Evolutionary conservation across 2,113 vertebrate genomes (phyloP).

Genomic region (Gallinago media): DNA sequence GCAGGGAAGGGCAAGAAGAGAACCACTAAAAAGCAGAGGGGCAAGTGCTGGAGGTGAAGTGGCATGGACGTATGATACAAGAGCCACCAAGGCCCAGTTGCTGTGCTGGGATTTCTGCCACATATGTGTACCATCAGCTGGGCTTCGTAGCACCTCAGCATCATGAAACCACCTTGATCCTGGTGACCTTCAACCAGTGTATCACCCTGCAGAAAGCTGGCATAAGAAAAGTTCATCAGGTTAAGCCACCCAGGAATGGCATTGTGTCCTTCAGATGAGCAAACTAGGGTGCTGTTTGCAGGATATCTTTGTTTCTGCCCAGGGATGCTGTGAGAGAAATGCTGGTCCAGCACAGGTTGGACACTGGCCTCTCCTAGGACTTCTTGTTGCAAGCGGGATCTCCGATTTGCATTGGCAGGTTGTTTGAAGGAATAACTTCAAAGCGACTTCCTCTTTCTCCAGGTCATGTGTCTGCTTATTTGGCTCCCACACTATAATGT

Average conservation of each 20-base stretch:
- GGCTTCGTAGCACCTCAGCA: background rate
- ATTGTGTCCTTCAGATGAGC: background rate
- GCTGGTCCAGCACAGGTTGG: background rate
- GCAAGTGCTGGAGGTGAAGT: rapidly evolving
- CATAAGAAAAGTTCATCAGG: background rate
- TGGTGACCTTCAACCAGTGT: background rate
- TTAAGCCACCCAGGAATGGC: background rate
- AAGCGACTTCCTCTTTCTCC: background rate
- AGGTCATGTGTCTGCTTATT: background rate
- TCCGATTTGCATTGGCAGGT: background rate
- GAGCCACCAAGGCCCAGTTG: rapidly evolving
- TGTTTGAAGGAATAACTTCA: constrained; percentile 18
- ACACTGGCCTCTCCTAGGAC: background rate
- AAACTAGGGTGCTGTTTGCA: background rate
- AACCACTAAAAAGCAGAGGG: background rate
- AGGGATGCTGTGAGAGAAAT: background rate
- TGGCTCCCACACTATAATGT: background rate
- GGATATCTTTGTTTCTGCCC: background rate
- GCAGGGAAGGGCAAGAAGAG: background rate
- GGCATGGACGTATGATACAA: rapidly evolving
- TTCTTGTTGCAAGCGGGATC: background rate
- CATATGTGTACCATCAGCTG: rapidly evolving
- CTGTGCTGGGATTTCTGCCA: background rate
- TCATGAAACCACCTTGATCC: background rate
- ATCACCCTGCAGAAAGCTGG: background rate